Evolutionary conservation across 2,113 vertebrate genomes (phyloP), one percentile per base, ranked within the genome.

Genomic region (Oostethus manadensis): DNA sequence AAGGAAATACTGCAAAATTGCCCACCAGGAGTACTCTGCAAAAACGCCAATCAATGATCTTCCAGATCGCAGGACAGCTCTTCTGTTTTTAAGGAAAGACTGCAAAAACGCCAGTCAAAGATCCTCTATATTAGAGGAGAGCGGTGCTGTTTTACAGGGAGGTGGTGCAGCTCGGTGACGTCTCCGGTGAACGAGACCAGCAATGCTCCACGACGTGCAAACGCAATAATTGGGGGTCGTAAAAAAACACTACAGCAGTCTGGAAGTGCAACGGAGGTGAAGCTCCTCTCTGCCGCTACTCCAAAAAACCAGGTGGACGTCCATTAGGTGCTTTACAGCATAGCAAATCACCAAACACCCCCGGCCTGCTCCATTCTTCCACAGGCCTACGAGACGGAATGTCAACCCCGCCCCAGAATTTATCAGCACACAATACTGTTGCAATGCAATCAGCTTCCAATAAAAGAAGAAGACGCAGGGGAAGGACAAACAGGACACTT

Each of bases 261-360:
- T 89, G 81, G 84, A 87, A 83, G 75, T 76, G 81, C 71, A 83
- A 69, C 78, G 78, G 68, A 83, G 82, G 77, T 60, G 51, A 75
- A 58, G 11, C 58, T 59, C 62, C 76, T 69, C 51, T 65, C 72
- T 77, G 67, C 66, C 68, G 74, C 80, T 75, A 76, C 76, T 68
- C 73, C 80, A 38, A 18, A 29, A 26, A 83, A 81, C 81, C 81
- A 90, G 78, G 73, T 82, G 83, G 85, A 81, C 70, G 65, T 79
- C 84, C 75, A 86, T 90, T 89, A 86, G 66, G 72, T 76, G 65
- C 81, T 87, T 87, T 89, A 88, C 82, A 68, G 74, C 47, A 73
- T 87, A 88, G 89, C 87, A 92, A 92, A 91, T 90, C 66, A 84
- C 62, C 63, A 17, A 68, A 90, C 77, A 83, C 78, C 84, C 4